Conservation (phyloP, 2,797 vertebrate genomes). For the Chelon auratus region DNA sequence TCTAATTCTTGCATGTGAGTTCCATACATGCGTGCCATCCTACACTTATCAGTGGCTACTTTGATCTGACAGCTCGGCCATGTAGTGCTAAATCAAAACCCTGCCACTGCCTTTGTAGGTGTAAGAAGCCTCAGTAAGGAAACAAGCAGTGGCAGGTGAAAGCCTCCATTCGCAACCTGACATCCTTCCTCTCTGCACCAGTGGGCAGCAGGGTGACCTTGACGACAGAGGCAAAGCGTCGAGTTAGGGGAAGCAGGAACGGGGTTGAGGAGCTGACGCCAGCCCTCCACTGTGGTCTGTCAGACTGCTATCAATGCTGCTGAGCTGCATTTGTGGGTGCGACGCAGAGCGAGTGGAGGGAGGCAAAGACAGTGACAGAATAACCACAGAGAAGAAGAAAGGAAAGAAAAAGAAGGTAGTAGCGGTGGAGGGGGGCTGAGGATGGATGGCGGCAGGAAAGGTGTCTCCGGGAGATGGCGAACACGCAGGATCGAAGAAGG, state of each 20-base stretch:
- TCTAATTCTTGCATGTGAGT: too few species aligned
- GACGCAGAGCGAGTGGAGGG: conserved; percentile 36
- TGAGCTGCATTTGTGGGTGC: conserved; percentile 65
- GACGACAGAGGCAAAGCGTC: conserved; percentile 62
- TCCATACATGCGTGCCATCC: neutral
- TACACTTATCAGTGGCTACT: conserved; percentile 13
- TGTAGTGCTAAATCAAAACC: conserved; percentile 23
- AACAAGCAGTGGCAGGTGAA: conserved; percentile 58
- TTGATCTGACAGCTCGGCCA: neutral
- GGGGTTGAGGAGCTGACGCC: conserved; percentile 59
- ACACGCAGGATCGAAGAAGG: conserved; percentile 63
- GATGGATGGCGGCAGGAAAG: conserved; percentile 61
- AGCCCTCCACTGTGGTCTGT: conserved; percentile 73
- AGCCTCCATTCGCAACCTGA: conserved; percentile 55
- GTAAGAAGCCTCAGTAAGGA: conserved; percentile 30
- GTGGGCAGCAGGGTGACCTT: conserved; percentile 76
- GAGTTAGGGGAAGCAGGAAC: conserved; percentile 42
- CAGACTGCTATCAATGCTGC: conserved; percentile 81
- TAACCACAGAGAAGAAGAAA: conserved; percentile 46
- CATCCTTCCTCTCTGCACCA: conserved; percentile 26
- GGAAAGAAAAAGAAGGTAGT: neutral
- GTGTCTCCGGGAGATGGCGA: conserved; percentile 65
- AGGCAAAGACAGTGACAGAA: conserved; percentile 60
- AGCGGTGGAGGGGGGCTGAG: neutral
- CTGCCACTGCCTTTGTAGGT: conserved; percentile 13